Evolutionary conservation across 2,888 invertebrate species (phyloP), one percentile per base, ranked within the genome.

Genomic region (Furcula furcula): DNA sequence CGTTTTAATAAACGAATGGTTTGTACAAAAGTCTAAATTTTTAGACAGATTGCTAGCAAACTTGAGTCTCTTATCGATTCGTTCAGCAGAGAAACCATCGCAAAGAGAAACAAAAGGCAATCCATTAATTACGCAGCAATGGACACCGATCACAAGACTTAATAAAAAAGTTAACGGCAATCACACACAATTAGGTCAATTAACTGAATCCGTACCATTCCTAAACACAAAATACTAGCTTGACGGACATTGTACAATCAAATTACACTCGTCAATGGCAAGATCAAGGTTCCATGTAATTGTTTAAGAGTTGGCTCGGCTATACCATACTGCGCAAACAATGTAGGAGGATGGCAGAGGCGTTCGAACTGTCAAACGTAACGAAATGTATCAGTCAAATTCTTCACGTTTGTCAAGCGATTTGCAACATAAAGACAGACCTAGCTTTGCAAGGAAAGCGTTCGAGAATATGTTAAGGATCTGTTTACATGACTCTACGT

Each of bases 381-480:
- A 84, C 82, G 70, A 81, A 80, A 78, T 51, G 55, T 60, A 78
- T 79, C 76, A 72, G 69, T 82, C 79, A 76, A 69, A 83, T 83
- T 82, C 51, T 76, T 48, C 73, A 84, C 79, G 83, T 65, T 65
- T 83, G 84, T 80, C 83, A 76, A 44, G 49, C 36, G 46, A 78
- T 82, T 82, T 76, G 72, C 74, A 81, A 78, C 57, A 79, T 74
- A 79, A 80, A 71, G 60, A 65, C 57, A 31, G 12, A 34, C 30
- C n/a, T n/a, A 35, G 44, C 37, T 55, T 54, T 50, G 49, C 34
- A 39, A 43, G 42, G 34, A 39, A 51, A 36, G 30, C 29, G 37
- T 41, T 46, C 23, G 20, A 23, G 33, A 42, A 40, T 33, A 20
- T n/a, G n/a, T 47, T 32, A 21, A 12, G 28, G n/a, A 15, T 10